phyloP scores from a whole-genome alignment of 1,140 invertebrate species.

The Drosophila persimilis region DNA sequence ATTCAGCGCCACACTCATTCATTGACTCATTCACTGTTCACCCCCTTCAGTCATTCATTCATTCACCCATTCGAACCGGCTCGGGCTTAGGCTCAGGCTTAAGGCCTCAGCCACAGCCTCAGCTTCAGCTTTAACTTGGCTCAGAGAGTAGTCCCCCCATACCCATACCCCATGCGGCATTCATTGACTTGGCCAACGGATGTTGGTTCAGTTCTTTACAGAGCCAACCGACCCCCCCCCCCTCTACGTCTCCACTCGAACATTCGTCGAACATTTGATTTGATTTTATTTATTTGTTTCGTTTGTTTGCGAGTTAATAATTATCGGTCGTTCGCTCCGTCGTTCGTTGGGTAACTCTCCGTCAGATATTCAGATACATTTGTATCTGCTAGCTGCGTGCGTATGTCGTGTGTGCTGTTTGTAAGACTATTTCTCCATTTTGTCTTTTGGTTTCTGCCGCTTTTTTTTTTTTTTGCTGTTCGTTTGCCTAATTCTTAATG shows the following conservation, averaged over 20 bases:
- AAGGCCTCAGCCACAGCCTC: slow-evolving; percentile 19
- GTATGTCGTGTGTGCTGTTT: background rate
- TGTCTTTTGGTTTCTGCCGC: slow-evolving; percentile 60
- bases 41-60: slow-evolving; percentile 40
- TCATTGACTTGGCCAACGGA: slow-evolving; percentile 61
- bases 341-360: slow-evolving; percentile 38
- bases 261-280: slow-evolving; percentile 48
- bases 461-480: slow-evolving; percentile 18
- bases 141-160: slow-evolving; percentile 3
- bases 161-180: slow-evolving; percentile 8
- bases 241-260: slow-evolving; percentile 14
- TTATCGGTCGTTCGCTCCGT: slow-evolving; percentile 66
- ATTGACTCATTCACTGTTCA: slow-evolving; percentile 32
- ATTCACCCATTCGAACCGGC: slow-evolving; percentile 65
- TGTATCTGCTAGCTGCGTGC: slow-evolving; percentile 27
- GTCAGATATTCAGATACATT: slow-evolving; percentile 46
- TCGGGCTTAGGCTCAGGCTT: slow-evolving; percentile 16
- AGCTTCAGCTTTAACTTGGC: slow-evolving; percentile 9
- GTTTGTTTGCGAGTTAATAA: slow-evolving; percentile 71
- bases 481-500: slow-evolving; percentile 80
- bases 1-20: slow-evolving; percentile 75
- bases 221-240: slow-evolving; percentile 1
- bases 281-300: slow-evolving; percentile 71
- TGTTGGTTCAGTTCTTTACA: slow-evolving; percentile 72
- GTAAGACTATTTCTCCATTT: slow-evolving; percentile 70